phyloP scores from a whole-genome alignment of 2,113 vertebrate species.

The Megaleporinus macrocephalus region DNA sequence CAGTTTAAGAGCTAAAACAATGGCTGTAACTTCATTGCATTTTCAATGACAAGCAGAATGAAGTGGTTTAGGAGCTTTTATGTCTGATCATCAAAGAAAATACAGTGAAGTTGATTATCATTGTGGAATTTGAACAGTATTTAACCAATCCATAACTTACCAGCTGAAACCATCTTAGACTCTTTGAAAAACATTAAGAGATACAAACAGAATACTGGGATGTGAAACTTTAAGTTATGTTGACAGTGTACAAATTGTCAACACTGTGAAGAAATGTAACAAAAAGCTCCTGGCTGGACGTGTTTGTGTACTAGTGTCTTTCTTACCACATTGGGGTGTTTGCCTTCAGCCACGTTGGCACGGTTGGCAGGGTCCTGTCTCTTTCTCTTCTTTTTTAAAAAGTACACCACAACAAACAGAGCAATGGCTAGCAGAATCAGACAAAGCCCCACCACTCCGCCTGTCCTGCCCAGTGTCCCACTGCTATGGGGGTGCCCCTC shows the following conservation, averaged over 20 bases:
- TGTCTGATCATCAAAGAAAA: background rate
- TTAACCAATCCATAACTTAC: conserved; percentile 70
- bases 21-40: background rate
- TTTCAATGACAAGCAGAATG: background rate
- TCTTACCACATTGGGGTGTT: conserved; percentile 84
- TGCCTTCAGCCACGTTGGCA: conserved; percentile 77
- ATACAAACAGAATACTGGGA: conserved; percentile 2
- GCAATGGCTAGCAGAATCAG: conserved; percentile 60
- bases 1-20: background rate
- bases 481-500: conserved; percentile 38
- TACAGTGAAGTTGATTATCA: background rate
- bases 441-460: conserved; percentile 63
- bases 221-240: background rate
- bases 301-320: conserved; percentile 3
- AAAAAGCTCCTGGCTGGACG: too few relatives aligned
- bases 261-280: too few relatives aligned
- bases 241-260: background rate
- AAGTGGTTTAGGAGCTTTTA: background rate
- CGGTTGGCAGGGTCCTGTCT: conserved; percentile 68
- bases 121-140: background rate
- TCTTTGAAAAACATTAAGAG: conserved; percentile 69
- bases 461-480: conserved; percentile 56
- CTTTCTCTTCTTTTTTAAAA: conserved; percentile 68
- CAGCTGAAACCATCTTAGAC: conserved; percentile 81
- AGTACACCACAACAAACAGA: conserved; percentile 57